Evolutionary conservation across 1,140 invertebrate genomes (phyloP), one percentile per base, ranked within the genome.

Genomic region (Papilio polytes): DNA sequence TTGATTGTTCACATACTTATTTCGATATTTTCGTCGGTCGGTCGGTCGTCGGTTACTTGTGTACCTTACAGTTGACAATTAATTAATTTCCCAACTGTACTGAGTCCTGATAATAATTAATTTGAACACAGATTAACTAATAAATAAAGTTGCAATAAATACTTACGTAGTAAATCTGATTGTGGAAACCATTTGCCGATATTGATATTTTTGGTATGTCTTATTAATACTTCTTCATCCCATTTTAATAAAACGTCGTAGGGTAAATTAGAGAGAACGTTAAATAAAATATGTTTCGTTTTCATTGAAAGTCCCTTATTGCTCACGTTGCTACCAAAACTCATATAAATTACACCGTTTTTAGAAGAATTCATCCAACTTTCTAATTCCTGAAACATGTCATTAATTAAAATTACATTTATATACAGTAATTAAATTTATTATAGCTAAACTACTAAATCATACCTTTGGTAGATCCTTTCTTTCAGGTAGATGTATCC

Each of bases 161-260:
- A 86, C 87, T 86, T 89, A 95, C 95, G 90, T 74, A 96, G 84
- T 82, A 95, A 77, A 84, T 95, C 94, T 1, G 94, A 87, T 81
- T 96, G 95, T 7, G 95, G 96, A 7, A 95, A 86, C 96, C 96
- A 96, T 84, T 94, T 94, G 1, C 82, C 81, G 9, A 95, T 86
- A 82, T 89, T 90, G 6, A 92, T 85, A 83, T 91, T 93, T 18
- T 84, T 73, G 3, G 86, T 81, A 36, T 82, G 80, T 48, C 83
- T 82, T 0, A 74, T 76, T 66, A 94, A 81, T 20, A 63, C 83
- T 15, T 92, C 92, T 0, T 86, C 81, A 81, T 95, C 94, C 87
- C 91, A 96, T 88, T 96, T 96, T 94, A 94, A 96, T 70, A 96
- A 81, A 53, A 95, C 88, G 83, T 87, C 89, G 72, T 93, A 95